Percentiles rank a stretch among this genome's conserved stretches.
phyloP scores from a whole-genome alignment of 2,113 vertebrate genomes.

The Canis aureus region DNA sequence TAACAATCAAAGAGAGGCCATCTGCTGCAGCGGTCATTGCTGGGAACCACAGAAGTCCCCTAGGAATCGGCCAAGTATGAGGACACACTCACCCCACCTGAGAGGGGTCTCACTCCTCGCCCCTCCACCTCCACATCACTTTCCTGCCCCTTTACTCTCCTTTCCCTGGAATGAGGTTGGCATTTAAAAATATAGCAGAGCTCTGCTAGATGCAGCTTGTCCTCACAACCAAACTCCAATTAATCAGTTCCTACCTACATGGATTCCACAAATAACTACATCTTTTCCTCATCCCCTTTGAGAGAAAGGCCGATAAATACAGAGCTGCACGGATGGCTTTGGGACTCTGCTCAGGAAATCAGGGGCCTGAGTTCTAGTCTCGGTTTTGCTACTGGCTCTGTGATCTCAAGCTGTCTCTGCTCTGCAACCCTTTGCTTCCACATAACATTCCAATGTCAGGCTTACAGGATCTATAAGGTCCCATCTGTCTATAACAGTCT shows the following conservation, averaged over 20 bases:
- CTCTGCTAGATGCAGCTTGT: not conserved
- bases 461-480: not conserved
- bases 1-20: slow-evolving; percentile 72
- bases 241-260: slow-evolving; percentile 11
- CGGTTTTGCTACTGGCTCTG: slow-evolving; percentile 20
- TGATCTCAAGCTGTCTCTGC: not conserved
- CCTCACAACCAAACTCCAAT: not conserved
- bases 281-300: not conserved
- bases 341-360: slow-evolving; percentile 5
- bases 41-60: not conserved
- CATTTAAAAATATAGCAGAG: slow-evolving; percentile 26
- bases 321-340: not conserved
- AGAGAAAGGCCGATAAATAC: slow-evolving; percentile 36
- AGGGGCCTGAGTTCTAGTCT: not conserved
- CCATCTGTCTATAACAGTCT: not conserved
- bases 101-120: not conserved
- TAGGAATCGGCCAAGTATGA: not conserved
- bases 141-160: not conserved
- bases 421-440: slow-evolving; percentile 37
- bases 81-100: not conserved
- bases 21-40: slow-evolving; percentile 38
- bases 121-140: not conserved
- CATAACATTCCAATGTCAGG: not conserved
- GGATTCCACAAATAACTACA: not conserved
- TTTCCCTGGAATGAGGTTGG: slow-evolving; percentile 13